Percentiles rank a stretch among this genome's conserved stretches.
Evolutionary conservation across 2,113 vertebrate species (phyloP).

Genomic region (Orcinus orca): DNA sequence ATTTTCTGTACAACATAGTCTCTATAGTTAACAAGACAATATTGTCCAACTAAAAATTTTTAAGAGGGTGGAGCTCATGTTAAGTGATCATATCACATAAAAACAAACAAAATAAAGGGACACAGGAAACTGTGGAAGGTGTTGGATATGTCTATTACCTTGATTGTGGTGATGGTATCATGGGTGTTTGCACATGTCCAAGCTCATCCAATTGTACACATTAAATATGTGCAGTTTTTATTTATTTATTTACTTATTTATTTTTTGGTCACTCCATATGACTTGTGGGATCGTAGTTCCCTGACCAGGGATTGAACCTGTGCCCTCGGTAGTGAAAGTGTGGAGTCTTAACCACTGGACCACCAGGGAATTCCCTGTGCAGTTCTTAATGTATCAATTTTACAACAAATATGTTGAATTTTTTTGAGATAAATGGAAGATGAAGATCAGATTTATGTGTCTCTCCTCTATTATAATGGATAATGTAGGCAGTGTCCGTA

Average conservation of each 20-base stretch:
- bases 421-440: neutral
- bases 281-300: too few relatives aligned
- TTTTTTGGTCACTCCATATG: too few relatives aligned
- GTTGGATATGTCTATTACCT: too few relatives aligned
- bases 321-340: too few relatives aligned
- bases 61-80: neutral
- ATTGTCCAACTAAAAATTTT: neutral
- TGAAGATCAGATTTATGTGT: neutral
- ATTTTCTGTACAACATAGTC: neutral
- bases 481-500: neutral
- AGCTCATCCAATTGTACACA: too few relatives aligned
- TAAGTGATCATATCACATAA: neutral
- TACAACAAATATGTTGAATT: neutral
- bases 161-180: too few relatives aligned
- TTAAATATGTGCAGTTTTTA: too few relatives aligned
- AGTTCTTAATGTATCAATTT: neutral
- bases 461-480: neutral
- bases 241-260: too few relatives aligned
- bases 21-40: neutral
- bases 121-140: neutral
- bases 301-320: too few relatives aligned
- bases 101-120: neutral
- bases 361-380: too few relatives aligned
- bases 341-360: too few relatives aligned
- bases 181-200: too few relatives aligned